Percentiles rank a stretch among this genome's conserved stretches.
Conservation (phyloP, 2,113 vertebrate genomes). For the Zapornia atra region DNA sequence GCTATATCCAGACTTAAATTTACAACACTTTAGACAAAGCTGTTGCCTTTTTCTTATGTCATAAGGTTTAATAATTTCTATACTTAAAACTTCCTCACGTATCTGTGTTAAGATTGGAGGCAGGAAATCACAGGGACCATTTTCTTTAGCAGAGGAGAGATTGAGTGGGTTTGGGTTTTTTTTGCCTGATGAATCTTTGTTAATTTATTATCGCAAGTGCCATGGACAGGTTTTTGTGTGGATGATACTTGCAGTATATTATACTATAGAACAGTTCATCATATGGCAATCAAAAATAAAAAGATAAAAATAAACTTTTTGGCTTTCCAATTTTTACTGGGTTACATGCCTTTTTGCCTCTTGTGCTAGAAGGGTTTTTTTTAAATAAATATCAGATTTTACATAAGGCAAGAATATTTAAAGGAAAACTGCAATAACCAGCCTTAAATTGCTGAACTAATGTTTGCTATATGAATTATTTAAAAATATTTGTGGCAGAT, state of each 20-base stretch:
- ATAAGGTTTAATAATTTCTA: background rate
- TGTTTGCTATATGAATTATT: slow-evolving; percentile 11
- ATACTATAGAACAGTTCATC: slow-evolving; percentile 18
- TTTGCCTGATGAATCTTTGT: slow-evolving; percentile 25
- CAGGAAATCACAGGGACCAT: slow-evolving; percentile 16
- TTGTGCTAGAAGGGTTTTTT: slow-evolving; percentile 27
- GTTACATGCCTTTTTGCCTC: slow-evolving; percentile 26
- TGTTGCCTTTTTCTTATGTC: background rate
- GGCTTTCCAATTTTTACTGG: slow-evolving; percentile 70
- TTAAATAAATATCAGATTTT: background rate
- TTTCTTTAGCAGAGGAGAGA: slow-evolving; percentile 17
- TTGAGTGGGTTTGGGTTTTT: background rate
- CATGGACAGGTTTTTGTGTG: slow-evolving; percentile 30
- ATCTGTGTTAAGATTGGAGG: background rate
- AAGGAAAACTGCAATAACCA: slow-evolving; percentile 51
- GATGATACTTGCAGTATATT: slow-evolving; percentile 12
- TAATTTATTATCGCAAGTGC: slow-evolving; percentile 17
- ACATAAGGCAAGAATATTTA: background rate
- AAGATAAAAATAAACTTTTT: slow-evolving; percentile 43
- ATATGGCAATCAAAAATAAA: slow-evolving; percentile 58
- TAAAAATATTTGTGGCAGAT: slow-evolving; percentile 7
- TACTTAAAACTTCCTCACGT: background rate
- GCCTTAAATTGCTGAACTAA: background rate
- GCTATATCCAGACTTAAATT: no score
- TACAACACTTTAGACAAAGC: background rate